phyloP scores from a whole-genome alignment of 2,797 vertebrate genomes.

The Hoplostethus mediterraneus region DNA sequence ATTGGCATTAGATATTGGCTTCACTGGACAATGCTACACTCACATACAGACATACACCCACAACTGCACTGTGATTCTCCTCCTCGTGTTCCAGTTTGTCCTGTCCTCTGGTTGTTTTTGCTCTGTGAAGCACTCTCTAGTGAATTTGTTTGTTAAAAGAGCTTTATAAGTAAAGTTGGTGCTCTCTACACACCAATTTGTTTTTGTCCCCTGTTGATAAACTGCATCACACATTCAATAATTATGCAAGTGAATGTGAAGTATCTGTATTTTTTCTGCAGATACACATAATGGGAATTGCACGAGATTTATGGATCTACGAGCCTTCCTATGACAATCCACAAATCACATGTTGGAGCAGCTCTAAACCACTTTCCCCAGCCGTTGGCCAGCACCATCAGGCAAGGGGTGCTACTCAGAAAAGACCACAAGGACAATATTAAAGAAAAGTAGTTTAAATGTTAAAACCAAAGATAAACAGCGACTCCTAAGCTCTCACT shows the following conservation, averaged over 20 bases:
- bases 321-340: not conserved
- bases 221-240: not conserved
- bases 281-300: not conserved
- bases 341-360: too few relatives aligned
- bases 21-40: too few relatives aligned
- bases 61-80: not conserved
- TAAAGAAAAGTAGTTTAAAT: not conserved
- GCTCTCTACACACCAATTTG: not conserved
- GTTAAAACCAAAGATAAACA: conserved; percentile 12
- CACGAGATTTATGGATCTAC: not conserved
- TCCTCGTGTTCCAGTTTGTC: not conserved
- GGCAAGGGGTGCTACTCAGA: too few relatives aligned
- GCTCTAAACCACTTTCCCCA: not conserved
- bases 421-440: not conserved
- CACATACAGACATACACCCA: too few relatives aligned
- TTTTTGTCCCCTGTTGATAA: not conserved
- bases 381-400: not conserved
- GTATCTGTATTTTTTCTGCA: too few relatives aligned
- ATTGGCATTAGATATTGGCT: too few relatives aligned
- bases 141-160: not conserved
- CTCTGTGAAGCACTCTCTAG: not conserved
- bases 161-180: not conserved
- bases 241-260: not conserved
- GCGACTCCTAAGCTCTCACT: conserved; percentile 39
- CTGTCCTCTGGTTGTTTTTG: too few relatives aligned